These are phyloP conservation scores for Akabosia matsudoensis DNA, from an alignment of 1,140 invertebrate species.

Conservation along the genomic window DNA sequence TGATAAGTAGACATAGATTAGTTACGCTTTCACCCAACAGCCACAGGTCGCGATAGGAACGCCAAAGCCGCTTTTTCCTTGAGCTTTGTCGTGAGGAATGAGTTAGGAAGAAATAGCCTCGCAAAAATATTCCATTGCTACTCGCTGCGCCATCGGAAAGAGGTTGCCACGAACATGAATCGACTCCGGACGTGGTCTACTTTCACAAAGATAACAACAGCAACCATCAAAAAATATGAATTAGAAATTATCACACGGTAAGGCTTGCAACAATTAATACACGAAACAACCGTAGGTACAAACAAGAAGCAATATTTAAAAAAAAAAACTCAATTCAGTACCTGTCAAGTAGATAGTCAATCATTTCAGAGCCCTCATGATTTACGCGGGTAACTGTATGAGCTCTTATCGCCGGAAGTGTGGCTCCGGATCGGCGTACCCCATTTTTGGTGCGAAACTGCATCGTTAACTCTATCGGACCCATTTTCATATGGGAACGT, in stretches of 20 bases:
- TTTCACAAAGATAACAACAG: background rate
- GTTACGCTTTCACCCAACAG: slow-evolving; percentile 5
- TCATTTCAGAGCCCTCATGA: slow-evolving; percentile 45
- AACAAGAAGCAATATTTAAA: too few species aligned
- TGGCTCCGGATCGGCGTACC: slow-evolving; percentile 38
- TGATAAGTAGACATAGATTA: too few species aligned
- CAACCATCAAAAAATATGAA: too few species aligned
- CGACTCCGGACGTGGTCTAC: slow-evolving; percentile 46
- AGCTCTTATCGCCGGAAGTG: slow-evolving; percentile 28
- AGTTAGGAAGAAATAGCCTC: slow-evolving; percentile 40
- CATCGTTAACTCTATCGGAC: slow-evolving; percentile 41
- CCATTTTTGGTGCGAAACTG: slow-evolving; percentile 42
- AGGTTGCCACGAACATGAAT: slow-evolving; percentile 44
- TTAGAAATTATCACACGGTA: too few species aligned
- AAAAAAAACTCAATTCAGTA: too few species aligned
- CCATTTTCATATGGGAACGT: slow-evolving; percentile 44
- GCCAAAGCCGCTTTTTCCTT: slow-evolving; percentile 39
- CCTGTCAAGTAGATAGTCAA: slow-evolving; percentile 47
- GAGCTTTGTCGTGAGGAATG: slow-evolving; percentile 37
- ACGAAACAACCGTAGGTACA: too few species aligned
- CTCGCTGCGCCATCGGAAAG: slow-evolving; percentile 42
- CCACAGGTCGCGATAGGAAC: slow-evolving; percentile 38
- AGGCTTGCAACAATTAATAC: too few species aligned
- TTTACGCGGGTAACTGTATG: slow-evolving; percentile 46
- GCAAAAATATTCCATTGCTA: slow-evolving; percentile 46